Evolutionary conservation across 1,140 invertebrate species (phyloP).

Genomic region (Cyclina sinensis): DNA sequence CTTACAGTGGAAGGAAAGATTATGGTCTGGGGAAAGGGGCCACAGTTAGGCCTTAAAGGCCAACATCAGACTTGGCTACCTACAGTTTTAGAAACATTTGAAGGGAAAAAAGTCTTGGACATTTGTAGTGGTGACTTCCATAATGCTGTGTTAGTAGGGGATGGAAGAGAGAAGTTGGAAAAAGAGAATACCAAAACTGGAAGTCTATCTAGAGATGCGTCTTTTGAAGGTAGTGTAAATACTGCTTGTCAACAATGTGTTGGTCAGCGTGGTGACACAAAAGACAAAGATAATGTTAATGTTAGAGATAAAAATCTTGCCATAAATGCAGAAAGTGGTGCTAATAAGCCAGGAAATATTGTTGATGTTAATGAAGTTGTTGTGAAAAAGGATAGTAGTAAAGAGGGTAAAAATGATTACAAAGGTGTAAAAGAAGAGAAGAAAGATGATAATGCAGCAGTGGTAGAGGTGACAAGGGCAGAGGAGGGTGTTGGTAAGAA

Average conservation of each 20-base stretch:
- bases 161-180: slow-evolving; percentile 14
- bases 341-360: neutral
- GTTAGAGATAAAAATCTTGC: neutral
- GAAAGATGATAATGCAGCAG: neutral
- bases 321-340: neutral
- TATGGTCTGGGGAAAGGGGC: slow-evolving; percentile 92
- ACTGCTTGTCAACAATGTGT: neutral
- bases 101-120: slow-evolving; percentile 89
- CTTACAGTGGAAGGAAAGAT: slow-evolving; percentile 94
- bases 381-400: neutral
- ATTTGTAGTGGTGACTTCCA: slow-evolving; percentile 90
- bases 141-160: slow-evolving; percentile 90
- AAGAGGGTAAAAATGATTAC: neutral
- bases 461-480: neutral
- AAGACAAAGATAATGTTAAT: neutral
- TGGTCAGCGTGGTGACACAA: neutral
- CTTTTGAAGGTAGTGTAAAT: neutral
- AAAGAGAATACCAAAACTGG: neutral
- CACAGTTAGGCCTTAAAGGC: slow-evolving; percentile 90
- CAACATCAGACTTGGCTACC: slow-evolving; percentile 84
- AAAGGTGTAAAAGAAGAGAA: slow-evolving; percentile 19
- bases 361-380: slow-evolving; percentile 3
- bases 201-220: neutral
- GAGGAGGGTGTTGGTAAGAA: neutral
- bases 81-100: slow-evolving; percentile 90